Conservation (phyloP, 1,140 invertebrate genomes). For the Belonocnema kinseyi region DNA sequence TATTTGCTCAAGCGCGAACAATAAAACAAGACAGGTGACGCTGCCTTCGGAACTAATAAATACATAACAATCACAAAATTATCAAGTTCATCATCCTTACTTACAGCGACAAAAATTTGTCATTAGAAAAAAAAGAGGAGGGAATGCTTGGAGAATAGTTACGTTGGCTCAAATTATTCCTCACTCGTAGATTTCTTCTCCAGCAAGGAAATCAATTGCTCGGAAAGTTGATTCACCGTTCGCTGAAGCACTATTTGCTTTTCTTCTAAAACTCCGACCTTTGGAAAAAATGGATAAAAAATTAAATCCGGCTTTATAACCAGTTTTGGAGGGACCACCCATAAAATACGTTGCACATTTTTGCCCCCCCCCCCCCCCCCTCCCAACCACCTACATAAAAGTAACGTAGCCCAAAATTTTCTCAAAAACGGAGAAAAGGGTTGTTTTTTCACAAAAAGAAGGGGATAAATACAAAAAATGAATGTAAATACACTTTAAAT, state of each 20-base stretch:
- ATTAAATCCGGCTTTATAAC: conserved; percentile 25
- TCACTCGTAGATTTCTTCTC: conserved; percentile 62
- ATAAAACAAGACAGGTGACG: conserved; percentile 42
- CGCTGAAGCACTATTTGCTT: conserved; percentile 66
- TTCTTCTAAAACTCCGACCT: conserved; percentile 69
- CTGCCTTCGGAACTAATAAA: conserved; percentile 55
- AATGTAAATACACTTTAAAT: too few species aligned
- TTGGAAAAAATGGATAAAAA: conserved; percentile 15
- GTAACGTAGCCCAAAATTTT: too few species aligned
- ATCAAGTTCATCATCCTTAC: conserved; percentile 44
- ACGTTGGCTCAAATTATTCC: conserved; percentile 53
- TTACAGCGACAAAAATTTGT: conserved; percentile 55
- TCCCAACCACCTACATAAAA: too few species aligned
- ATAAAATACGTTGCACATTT: too few species aligned
- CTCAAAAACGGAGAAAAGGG: too few species aligned
- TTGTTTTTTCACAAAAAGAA: too few species aligned
- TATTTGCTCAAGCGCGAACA: conserved; percentile 16
- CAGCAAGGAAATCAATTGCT: conserved; percentile 60
- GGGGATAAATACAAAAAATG: too few species aligned
- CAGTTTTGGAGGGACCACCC: too few species aligned
- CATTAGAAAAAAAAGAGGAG: conserved; percentile 48
- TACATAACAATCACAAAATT: conserved; percentile 53
- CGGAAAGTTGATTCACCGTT: conserved; percentile 66
- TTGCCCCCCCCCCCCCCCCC: too few species aligned
- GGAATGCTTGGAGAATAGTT: conserved; percentile 41